A percentile compares a stretch with the other conserved stretches of the same genome.
These are phyloP conservation scores for Manis crassicaudata DNA, from an alignment of 2,797 vertebrate genomes.

Conservation along the genomic window DNA sequence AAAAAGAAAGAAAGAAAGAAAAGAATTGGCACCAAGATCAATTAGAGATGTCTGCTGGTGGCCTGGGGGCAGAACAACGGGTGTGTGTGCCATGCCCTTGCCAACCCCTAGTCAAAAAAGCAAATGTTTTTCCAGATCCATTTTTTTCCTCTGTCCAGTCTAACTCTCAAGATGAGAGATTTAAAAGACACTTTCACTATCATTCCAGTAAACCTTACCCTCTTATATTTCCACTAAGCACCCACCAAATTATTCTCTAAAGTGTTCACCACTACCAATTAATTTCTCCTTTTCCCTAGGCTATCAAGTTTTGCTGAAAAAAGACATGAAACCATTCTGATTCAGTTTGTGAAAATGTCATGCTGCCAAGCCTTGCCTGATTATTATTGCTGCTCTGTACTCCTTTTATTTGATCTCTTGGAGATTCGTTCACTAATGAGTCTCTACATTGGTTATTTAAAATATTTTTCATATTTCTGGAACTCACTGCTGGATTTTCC, in stretches of 20 bases:
- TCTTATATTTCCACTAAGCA: background rate
- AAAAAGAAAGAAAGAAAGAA: too few species aligned
- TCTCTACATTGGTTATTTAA: conserved; percentile 16
- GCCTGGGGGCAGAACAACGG: background rate
- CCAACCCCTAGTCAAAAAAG: background rate
- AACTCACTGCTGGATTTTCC: background rate
- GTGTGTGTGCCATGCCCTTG: background rate
- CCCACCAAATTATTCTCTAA: background rate
- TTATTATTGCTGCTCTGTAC: background rate
- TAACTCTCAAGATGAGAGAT: background rate
- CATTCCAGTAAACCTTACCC: background rate
- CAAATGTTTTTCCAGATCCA: background rate
- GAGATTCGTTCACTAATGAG: background rate
- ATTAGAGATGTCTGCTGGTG: background rate
- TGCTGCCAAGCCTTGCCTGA: background rate
- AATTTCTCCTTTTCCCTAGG: background rate
- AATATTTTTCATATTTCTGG: conserved; percentile 2
- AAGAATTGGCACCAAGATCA: background rate
- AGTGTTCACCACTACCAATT: background rate
- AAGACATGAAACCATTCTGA: background rate
- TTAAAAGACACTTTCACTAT: background rate
- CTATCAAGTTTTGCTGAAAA: background rate
- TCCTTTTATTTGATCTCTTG: conserved; percentile 40
- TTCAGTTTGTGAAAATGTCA: conserved; percentile 8
- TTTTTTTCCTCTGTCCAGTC: background rate